Base-by-base conservation (phyloP, 2,888 invertebrate genomes). In the Formica aserva region DNA sequence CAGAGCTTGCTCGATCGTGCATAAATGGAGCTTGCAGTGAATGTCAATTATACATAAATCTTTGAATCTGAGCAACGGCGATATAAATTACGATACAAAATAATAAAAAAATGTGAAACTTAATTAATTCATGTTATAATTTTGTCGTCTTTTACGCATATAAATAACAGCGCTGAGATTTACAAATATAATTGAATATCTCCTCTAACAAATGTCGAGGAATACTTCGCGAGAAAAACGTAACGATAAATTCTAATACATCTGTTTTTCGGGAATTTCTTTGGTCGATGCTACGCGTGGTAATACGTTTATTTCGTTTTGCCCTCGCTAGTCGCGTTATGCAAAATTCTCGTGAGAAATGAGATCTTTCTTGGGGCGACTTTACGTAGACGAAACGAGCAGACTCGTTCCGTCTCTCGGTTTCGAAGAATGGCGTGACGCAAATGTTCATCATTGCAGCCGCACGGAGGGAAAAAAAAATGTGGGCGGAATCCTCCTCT, bases 391-490 rank as follows among this genome's bases (percentile, higher is more conserved):
- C 52, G 66, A 57, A 66, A 62, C 74, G 66, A 76, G 75, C 88
- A 69, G 86, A 67, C 52, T 66, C 80, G 74, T 76, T 82, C 45
- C 72, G 69, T 77, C 74, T 45, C 62, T 69, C 76, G 29, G 63
- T 38, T 74, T 65, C 67, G 77, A 86, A 83, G 86, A 85, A 84
- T 78, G 71, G 85, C 85, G 85, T 82, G 87, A 89, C 86, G 89
- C 86, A 87, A 91, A 91, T 91, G 89, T 91, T 92, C 92, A 90
- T 92, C 92, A 91, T 91, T 87, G 90, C 86, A 41, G 80, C 83
- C 67, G 84, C 72, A 65, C 76, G 75, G 75, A 78, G 78, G 60
- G 71, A 77, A 84, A 90, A 35, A 32, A 87, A 91, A 92, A 87
- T 89, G 89, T 90, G 88, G 90, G 90, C 88, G 89, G 88, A 88